phyloP scores from a whole-genome alignment of 1,140 invertebrate genomes.

The Pachypeltis micranthus region DNA sequence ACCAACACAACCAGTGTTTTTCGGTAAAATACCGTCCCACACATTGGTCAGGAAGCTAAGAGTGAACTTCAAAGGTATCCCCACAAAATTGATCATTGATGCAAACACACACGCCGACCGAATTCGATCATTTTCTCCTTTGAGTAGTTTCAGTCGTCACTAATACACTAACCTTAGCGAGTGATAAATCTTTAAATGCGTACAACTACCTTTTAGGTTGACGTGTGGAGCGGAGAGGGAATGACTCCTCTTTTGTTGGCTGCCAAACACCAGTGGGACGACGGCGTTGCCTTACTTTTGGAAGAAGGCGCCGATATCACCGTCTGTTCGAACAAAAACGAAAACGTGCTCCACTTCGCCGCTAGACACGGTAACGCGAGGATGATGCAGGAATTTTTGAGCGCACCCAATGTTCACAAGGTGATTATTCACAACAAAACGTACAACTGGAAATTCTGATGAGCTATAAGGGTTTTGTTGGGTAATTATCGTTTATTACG shows the following conservation, averaged over 20 bases:
- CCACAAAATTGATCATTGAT: no score
- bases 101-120: no score
- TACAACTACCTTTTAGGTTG: conserved; percentile 29
- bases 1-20: no score
- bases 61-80: no score
- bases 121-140: no score
- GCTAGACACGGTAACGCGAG: conserved; percentile 45
- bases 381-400: conserved; percentile 46
- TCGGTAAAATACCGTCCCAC: no score
- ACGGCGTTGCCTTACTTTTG: conserved; percentile 47
- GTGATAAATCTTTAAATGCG: no score
- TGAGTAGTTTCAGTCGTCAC: no score
- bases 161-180: no score
- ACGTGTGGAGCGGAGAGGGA: conserved; percentile 45
- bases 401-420: conserved; percentile 40
- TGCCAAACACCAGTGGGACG: conserved; percentile 45
- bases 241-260: conserved; percentile 72
- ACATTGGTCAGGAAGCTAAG: no score
- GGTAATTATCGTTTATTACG: background rate
- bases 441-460: no score
- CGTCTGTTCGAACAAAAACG: conserved; percentile 45
- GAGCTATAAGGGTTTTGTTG: no score
- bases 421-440: conserved; percentile 16
- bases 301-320: conserved; percentile 56
- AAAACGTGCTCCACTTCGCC: conserved; percentile 44